These are phyloP conservation scores for Gobio gobio DNA, from an alignment of 2,113 vertebrate species.

Conservation along the genomic window DNA sequence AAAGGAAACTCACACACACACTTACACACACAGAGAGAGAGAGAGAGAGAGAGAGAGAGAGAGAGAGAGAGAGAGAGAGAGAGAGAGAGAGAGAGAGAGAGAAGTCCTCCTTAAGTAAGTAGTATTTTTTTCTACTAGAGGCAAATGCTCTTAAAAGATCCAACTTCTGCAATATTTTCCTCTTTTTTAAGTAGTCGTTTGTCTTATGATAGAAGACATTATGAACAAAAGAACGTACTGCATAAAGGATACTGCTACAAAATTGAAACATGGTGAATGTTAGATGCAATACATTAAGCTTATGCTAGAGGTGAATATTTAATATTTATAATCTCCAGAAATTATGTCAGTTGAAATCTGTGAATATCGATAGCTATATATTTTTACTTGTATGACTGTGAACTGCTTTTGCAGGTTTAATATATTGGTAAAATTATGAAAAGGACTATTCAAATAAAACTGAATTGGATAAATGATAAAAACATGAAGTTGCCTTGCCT, in stretches of 20 bases:
- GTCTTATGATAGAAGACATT: not conserved
- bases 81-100: too few species aligned
- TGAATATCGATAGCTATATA: not conserved
- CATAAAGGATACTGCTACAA: not conserved
- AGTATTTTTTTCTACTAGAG: not conserved
- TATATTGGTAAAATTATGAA: not conserved
- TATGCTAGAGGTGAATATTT: slow-evolving; percentile 1
- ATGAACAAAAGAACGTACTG: not conserved
- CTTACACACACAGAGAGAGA: too few species aligned
- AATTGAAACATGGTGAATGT: not conserved
- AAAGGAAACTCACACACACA: not conserved
- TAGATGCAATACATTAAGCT: not conserved
- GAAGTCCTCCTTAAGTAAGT: too few species aligned
- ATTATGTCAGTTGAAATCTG: not conserved
- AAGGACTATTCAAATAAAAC: too few species aligned
- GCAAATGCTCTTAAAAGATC: not conserved
- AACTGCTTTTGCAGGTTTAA: not conserved
- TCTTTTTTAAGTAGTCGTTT: not conserved
- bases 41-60: too few species aligned
- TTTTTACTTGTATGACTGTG: not conserved
- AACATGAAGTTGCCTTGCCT: not conserved
- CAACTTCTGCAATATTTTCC: not conserved
- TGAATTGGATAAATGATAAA: not conserved
- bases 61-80: too few species aligned
- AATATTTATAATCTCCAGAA: not conserved